Evolutionary conservation across 1,140 invertebrate species (phyloP).

Genomic region (Drosophila gunungcola): DNA sequence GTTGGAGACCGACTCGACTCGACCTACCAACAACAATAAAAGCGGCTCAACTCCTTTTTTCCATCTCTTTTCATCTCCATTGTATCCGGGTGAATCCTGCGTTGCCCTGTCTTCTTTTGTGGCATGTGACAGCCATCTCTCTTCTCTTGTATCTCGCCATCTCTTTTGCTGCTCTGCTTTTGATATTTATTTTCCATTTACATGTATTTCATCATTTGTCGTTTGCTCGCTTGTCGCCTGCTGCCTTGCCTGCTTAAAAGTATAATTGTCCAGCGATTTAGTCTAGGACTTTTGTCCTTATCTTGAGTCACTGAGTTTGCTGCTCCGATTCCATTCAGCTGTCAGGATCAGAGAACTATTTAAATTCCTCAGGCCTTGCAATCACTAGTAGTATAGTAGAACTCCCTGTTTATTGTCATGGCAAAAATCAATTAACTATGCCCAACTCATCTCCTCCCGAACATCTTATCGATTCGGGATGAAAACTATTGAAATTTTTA

Average conservation of each 20-base stretch:
- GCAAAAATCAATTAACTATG: conserved; percentile 63
- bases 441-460: conserved; percentile 16
- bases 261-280: conserved; percentile 72
- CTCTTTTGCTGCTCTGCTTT: conserved; percentile 14
- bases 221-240: conserved; percentile 40
- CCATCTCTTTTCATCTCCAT: conserved; percentile 12
- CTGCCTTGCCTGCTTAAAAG: conserved; percentile 76
- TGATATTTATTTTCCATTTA: conserved; percentile 75
- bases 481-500: conserved; percentile 68
- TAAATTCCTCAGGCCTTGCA: conserved; percentile 19
- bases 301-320: conserved; percentile 14
- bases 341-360: conserved; percentile 58
- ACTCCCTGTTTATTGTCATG: conserved; percentile 13
- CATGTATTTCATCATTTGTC: conserved; percentile 73
- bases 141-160: background rate
- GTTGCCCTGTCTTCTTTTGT: conserved; percentile 57
- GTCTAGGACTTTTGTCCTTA: conserved; percentile 44
- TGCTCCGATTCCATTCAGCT: conserved; percentile 46
- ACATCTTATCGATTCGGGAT: conserved; percentile 45
- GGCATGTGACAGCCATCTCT: conserved; percentile 64
- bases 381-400: background rate
- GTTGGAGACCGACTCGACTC: conserved; percentile 11
- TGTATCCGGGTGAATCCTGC: conserved; percentile 57
- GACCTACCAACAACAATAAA: conserved; percentile 31
- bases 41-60: conserved; percentile 32